Conservation (phyloP, 2,797 vertebrate genomes). For the Threskiornis aethiopicus region DNA sequence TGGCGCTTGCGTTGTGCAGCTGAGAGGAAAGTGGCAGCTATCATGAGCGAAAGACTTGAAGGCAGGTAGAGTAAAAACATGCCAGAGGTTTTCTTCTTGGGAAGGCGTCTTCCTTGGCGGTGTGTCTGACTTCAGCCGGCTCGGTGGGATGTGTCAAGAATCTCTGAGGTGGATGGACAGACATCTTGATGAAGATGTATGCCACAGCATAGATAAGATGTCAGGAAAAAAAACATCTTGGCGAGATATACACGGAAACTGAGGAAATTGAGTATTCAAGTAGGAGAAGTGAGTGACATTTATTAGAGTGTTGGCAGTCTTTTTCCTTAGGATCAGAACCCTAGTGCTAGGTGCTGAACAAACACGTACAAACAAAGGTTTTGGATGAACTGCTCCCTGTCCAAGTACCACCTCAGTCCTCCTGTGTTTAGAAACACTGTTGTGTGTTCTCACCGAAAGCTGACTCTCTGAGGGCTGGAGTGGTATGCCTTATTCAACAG, state of each 20-base stretch:
- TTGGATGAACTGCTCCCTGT: background rate
- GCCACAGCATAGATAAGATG: background rate
- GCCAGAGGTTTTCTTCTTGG: background rate
- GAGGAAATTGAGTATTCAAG: background rate
- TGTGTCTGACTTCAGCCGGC: background rate
- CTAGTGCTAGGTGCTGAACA: background rate
- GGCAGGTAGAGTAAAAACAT: fast-evolving
- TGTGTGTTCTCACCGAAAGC: background rate
- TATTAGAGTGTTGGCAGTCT: background rate
- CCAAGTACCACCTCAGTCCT: background rate
- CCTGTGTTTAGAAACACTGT: background rate
- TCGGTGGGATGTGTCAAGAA: fast-evolving
- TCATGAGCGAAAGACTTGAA: fast-evolving
- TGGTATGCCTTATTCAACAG: background rate
- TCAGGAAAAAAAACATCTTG: background rate
- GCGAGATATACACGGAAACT: fast-evolving
- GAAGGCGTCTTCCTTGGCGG: background rate
- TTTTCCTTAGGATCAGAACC: background rate
- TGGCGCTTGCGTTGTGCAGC: fast-evolving
- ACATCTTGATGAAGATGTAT: background rate
- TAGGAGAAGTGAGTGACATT: background rate
- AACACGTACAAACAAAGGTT: background rate
- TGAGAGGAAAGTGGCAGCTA: fast-evolving
- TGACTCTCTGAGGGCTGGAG: background rate
- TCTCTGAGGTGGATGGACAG: background rate